Base-by-base conservation (phyloP, 30 jellyfish, hydroid and myxozoan species). In the Hydractinia symbiolongicarpus region DNA sequence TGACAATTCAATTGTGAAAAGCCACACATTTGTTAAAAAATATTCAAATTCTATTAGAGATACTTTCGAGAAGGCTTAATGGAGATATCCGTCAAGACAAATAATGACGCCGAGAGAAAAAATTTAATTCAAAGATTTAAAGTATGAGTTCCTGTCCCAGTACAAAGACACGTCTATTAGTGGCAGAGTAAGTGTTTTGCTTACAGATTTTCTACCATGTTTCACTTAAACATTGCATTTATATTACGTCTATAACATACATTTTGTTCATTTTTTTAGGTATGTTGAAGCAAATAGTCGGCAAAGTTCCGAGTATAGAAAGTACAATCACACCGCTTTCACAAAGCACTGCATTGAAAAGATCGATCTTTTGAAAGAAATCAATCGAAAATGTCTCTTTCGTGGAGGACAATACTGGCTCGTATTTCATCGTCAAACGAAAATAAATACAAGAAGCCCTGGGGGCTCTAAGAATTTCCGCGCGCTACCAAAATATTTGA, bases 271-370 rank as follows among this genome's bases (percentile, higher is more conserved):
- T 16, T 58, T 11, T 58, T 58, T 11, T 58, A 58, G 69, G 19
- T 58, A 58, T 16, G 69, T 58, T 58, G 19, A 11, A 16, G 15
- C 69, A 11, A 58, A 58, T 16, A 58, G 1, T 16, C 69, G 19
- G 19, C 69, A 16, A 58, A 58, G 69, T 58, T 58, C 69, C 69
- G 69, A 58, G 19, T 58, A 58, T 58, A 58, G 69, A 16, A 58
- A 58, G 19, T 58, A 58, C 69, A 58, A 58, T 58, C 17, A 58
- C 2, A 16, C 69, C 19, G 17, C 19, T 13, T 16, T 16, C 15
- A 16, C 15, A 58, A 11, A 16, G 69, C 69, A 11, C 17, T 16
- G 17, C 69, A 58, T 11, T 58, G 17, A 58, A 58, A 13, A 13
- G 17, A 58, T 11, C 15, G 69, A 58, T 13, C 17, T 58, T 58